Evolutionary conservation across 2,797 vertebrate species (phyloP).

Genomic region (Fundulus diaphanus): DNA sequence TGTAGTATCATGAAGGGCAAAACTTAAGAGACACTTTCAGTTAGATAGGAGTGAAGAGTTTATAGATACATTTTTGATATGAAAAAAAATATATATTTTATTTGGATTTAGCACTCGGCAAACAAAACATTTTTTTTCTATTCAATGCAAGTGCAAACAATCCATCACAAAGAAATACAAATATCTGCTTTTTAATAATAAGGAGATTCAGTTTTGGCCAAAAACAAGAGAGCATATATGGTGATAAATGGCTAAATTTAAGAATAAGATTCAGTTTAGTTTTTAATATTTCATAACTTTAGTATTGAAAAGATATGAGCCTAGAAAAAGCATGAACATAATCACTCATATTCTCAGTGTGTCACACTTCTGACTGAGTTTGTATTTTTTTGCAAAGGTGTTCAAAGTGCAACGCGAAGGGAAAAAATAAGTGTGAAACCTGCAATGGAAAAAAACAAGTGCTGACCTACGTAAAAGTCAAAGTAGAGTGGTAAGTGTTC

Average conservation of each 20-base stretch:
- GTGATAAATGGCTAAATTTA: background rate
- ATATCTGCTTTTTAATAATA: background rate
- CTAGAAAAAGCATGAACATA: background rate
- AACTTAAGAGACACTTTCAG: too few species aligned
- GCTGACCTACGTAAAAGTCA: slow-evolving; percentile 75
- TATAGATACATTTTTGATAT: too few species aligned
- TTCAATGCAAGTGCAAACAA: too few species aligned
- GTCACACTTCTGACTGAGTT: slow-evolving; percentile 22
- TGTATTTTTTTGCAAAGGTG: slow-evolving; percentile 62
- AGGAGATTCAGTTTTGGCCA: background rate
- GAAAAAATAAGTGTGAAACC: slow-evolving; percentile 51
- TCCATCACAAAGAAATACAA: too few species aligned
- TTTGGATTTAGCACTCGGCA: too few species aligned
- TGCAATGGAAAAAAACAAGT: slow-evolving; percentile 75
- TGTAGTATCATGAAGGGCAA: too few species aligned
- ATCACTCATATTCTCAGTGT: background rate
- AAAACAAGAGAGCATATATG: background rate
- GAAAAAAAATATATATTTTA: too few species aligned
- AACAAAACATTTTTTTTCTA: too few species aligned
- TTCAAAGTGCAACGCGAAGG: slow-evolving; percentile 30
- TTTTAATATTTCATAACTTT: background rate
- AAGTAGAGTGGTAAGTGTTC: slow-evolving; percentile 75
- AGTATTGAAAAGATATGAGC: background rate
- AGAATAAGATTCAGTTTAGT: background rate
- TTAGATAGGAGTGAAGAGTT: too few species aligned